Conservation (phyloP, 2,888 invertebrate genomes). For the Acholoe squamosa region DNA sequence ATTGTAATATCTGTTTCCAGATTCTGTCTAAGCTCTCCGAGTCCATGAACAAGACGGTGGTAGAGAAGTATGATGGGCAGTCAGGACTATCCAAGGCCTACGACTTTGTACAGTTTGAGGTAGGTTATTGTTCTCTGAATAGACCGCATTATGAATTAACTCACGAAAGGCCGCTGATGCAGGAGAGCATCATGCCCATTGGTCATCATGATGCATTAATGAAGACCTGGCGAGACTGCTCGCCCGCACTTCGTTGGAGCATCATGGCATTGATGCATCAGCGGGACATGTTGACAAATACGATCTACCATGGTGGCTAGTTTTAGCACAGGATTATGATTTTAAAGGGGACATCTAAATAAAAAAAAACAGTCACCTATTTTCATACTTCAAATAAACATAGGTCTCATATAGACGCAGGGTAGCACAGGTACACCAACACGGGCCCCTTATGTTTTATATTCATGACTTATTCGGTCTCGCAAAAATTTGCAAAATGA, state of each 20-base stretch:
- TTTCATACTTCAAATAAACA: not conserved
- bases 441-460: no score
- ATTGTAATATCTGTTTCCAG: not conserved
- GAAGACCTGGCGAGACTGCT: no score
- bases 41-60: slow-evolving; percentile 59
- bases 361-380: not conserved
- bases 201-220: no score
- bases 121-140: no score
- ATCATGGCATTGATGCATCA: not conserved
- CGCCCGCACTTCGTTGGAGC: no score
- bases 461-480: no score
- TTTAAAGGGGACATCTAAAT: not conserved
- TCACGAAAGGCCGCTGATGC: no score
- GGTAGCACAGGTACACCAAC: no score
- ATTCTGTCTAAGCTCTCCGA: slow-evolving; percentile 15
- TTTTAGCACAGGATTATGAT: not conserved
- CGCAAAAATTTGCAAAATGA: no score
- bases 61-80: slow-evolving; percentile 23
- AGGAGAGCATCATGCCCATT: no score
- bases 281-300: not conserved
- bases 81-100: slow-evolving; percentile 26
- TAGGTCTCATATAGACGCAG: no score
- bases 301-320: not conserved
- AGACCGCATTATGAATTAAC: no score
- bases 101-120: slow-evolving; percentile 61